Conservation (phyloP, 2,888 invertebrate genomes). For the Cremastinae sp. region DNA sequence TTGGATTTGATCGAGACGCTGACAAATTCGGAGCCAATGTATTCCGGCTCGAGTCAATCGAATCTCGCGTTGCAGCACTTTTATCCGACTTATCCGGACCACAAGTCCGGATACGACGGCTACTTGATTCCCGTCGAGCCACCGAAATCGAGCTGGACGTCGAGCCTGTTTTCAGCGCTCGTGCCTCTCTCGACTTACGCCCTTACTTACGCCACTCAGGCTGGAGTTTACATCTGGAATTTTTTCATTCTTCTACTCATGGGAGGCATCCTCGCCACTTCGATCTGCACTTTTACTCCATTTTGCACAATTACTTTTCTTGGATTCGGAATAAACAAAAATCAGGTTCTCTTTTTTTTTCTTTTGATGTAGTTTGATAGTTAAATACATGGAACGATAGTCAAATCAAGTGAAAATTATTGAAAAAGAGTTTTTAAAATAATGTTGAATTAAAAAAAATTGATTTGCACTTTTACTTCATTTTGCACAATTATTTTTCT, state of each 20-base stretch:
- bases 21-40: conserved; percentile 33
- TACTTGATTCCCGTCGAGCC: conserved; percentile 61
- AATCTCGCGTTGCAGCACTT: conserved; percentile 41
- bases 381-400: not conserved
- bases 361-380: conserved; percentile 58
- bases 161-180: conserved; percentile 59
- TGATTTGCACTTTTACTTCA: conserved; percentile 84
- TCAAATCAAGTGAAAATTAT: not conserved
- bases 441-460: too few relatives aligned
- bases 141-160: conserved; percentile 51
- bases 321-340: conserved; percentile 71
- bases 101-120: conserved; percentile 67
- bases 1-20: conserved; percentile 18
- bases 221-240: conserved; percentile 60
- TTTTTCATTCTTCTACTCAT: conserved; percentile 79
- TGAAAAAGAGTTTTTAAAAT: too few relatives aligned
- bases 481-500: conserved; percentile 84
- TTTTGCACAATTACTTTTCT: conserved; percentile 84
- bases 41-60: conserved; percentile 29
- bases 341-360: too few relatives aligned
- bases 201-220: conserved; percentile 63
- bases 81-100: conserved; percentile 68
- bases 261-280: conserved; percentile 83
- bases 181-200: conserved; percentile 65
- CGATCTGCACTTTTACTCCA: conserved; percentile 84